A percentile compares a stretch with the other conserved stretches of the same genome.
Conservation (phyloP, 2,113 vertebrate genomes). For the Platysteira castanea region DNA sequence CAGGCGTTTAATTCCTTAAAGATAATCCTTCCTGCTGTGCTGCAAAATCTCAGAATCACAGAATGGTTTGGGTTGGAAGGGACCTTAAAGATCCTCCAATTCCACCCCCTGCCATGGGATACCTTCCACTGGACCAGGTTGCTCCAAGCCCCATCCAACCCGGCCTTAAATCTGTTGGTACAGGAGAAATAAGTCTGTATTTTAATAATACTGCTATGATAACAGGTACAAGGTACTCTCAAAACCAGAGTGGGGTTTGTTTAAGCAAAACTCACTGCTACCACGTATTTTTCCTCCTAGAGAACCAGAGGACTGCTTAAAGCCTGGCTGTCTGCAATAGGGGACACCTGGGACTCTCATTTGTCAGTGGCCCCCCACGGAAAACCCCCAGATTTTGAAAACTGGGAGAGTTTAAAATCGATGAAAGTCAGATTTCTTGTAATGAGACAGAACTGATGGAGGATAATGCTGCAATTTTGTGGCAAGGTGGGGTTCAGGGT, state of each 20-base stretch:
- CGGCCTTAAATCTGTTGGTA: background rate
- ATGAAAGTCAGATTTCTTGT: background rate
- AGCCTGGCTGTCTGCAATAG: background rate
- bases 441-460: background rate
- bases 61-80: background rate
- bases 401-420: background rate
- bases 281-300: accelerated
- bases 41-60: background rate
- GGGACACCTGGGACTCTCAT: background rate
- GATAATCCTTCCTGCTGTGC: background rate
- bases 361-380: background rate
- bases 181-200: background rate
- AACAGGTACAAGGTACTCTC: background rate
- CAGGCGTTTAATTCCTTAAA: background rate
- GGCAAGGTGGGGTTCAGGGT: background rate
- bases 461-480: accelerated
- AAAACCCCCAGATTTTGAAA: background rate
- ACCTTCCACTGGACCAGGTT: background rate
- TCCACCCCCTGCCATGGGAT: background rate
- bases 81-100: background rate
- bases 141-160: background rate
- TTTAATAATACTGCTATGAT: background rate
- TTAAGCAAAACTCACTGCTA: background rate
- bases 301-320: background rate
- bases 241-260: background rate